phyloP scores from a whole-genome alignment of 2,113 vertebrate species.

The Brachyhypopomus gauderio region DNA sequence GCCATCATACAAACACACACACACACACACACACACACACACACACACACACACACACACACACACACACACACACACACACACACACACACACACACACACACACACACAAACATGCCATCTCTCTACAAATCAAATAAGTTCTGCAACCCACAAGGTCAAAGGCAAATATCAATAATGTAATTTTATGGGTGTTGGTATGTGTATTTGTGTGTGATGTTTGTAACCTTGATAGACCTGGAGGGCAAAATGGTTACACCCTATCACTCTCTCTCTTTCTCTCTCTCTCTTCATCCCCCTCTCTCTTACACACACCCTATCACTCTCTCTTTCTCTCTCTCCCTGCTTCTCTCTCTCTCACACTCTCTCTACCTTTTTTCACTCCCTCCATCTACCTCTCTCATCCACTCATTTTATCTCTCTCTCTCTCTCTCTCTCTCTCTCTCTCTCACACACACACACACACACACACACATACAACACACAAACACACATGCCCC shows the following conservation, averaged over 20 bases:
- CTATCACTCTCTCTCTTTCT: not conserved
- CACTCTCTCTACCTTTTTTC: no score
- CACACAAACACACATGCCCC: not conserved
- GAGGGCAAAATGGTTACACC: not conserved
- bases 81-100: not conserved
- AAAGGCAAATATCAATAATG: conserved; percentile 25
- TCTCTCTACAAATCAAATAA: conserved; percentile 19
- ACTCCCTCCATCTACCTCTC: not conserved
- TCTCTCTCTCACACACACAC: no score
- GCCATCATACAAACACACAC: no score
- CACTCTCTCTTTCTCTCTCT: not conserved
- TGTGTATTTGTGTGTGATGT: not conserved
- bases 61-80: conserved; percentile 15
- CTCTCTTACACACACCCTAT: not conserved
- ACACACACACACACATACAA: not conserved
- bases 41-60: not conserved
- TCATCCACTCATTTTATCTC: not conserved
- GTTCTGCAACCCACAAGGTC: conserved; percentile 29
- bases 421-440: no score
- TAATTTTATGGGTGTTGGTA: not conserved
- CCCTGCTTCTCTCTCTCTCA: not conserved
- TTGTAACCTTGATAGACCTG: not conserved
- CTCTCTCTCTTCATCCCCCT: no score
- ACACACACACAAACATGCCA: not conserved
- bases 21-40: not conserved